phyloP scores from a whole-genome alignment of 2,113 vertebrate genomes.

The Bubo bubo region DNA sequence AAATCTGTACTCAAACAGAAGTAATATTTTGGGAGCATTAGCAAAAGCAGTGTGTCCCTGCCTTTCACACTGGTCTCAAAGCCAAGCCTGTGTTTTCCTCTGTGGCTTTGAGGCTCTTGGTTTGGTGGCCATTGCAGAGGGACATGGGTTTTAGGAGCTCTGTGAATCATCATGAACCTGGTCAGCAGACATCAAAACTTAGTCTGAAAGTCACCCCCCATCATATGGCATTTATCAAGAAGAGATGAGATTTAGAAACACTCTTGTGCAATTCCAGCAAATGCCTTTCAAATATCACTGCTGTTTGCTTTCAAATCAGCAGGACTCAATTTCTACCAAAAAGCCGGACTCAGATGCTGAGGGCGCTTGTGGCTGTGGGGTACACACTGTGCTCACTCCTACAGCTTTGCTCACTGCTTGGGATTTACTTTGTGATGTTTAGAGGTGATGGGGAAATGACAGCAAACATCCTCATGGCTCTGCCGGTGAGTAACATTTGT shows the following conservation, averaged over 20 bases:
- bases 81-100: background rate
- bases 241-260: background rate
- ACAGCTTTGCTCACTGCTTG: background rate
- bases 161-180: background rate
- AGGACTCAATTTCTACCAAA: background rate
- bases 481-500: fast-evolving
- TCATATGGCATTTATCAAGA: background rate
- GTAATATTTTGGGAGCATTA: background rate
- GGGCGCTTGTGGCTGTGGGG: background rate
- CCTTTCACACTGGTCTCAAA: background rate
- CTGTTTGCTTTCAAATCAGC: background rate
- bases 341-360: background rate
- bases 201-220: background rate
- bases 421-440: background rate
- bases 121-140: background rate
- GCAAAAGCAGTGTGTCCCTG: background rate
- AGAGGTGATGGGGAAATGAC: background rate
- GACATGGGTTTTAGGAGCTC: background rate
- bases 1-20: background rate
- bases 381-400: background rate
- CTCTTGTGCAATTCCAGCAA: background rate
- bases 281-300: background rate
- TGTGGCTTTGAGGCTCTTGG: background rate
- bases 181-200: background rate
- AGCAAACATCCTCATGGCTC: background rate